Evolutionary conservation across 2,797 vertebrate species (phyloP), one percentile per base, ranked within the genome.

Genomic region (Spondyliosoma cantharus): DNA sequence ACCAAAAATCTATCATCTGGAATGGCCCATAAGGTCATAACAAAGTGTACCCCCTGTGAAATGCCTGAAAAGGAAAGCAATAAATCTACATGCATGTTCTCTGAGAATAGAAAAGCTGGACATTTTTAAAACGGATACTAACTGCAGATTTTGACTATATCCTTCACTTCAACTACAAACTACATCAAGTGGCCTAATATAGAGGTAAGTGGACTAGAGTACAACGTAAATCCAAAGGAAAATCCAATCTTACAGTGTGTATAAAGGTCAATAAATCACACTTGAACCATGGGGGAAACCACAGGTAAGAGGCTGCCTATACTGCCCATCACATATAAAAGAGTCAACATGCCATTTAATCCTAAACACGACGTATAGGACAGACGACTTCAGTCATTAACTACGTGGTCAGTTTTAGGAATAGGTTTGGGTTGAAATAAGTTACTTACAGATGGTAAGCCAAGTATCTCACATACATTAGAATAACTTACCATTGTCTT

Each of bases 1-100:
- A 75, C 78, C 80, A 25, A 85, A 85, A 90, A 92, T 94, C 90
- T 91, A 93, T 93, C 92, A 93, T 86, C 78, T 57, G 81, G 80
- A 92, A 93, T 89, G 85, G 87, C 81, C 89, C 80, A 66, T 83
- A 83, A 92, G 92, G 89, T 92, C 89, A 86, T 75, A 73, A 69
- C 73, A 73, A 80, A 91, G 85, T 89, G 87, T 71, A 80, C 59
- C 84, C 72, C 57, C 57, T 48, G 86, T 80, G 86, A 91, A 90
- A 93, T 74, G 80, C 74, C 74, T 76, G 68, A 82, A 90, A 90
- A 81, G 69, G 71, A 78, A 72, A 71, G 80, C 25, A 71, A 92
- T 91, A 90, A 83, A 89, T 93, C 83, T 64, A 42, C 66, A 64
- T 20, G 42, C 81, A 56, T 80, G 73, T 81, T 86, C 58, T 71